These are phyloP conservation scores for Malthinus flaveolus DNA, from an alignment of 2,888 invertebrate species.

Conservation along the genomic window DNA sequence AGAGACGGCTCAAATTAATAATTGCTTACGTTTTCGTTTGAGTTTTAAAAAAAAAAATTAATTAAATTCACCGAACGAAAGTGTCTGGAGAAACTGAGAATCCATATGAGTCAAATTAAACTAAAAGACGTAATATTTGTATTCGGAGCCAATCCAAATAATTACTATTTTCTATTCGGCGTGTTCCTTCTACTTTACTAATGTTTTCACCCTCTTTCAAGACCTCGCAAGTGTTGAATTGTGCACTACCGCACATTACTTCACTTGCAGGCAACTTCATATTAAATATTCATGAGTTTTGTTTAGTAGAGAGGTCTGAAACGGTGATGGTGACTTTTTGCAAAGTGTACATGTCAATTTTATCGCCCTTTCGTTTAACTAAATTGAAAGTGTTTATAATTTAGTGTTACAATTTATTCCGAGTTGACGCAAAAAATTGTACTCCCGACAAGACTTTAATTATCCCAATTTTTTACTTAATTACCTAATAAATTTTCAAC, in stretches of 20 bases:
- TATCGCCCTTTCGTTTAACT: conserved; percentile 1
- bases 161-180: conserved; percentile 38
- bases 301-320: conserved; percentile 4
- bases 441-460: no score
- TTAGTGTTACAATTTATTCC: no score
- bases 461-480: no score
- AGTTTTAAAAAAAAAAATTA: no score
- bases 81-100: no score
- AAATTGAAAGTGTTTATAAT: neutral
- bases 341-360: conserved; percentile 10
- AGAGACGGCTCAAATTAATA: no score
- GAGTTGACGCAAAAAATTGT: no score
- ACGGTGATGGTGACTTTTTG: conserved; percentile 27
- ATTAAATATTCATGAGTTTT: conserved; percentile 35
- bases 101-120: no score
- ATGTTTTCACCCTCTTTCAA: conserved; percentile 31
- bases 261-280: conserved; percentile 28
- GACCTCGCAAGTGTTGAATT: conserved; percentile 30
- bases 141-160: conserved; percentile 26
- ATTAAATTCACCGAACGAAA: no score
- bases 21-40: no score
- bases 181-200: conserved; percentile 33
- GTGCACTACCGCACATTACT: conserved; percentile 35
- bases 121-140: no score
- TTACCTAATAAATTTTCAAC: no score